A percentile compares a stretch with the other conserved stretches of the same genome.
Conservation (phyloP, 2,113 vertebrate genomes). For the Amia ocellicauda region DNA sequence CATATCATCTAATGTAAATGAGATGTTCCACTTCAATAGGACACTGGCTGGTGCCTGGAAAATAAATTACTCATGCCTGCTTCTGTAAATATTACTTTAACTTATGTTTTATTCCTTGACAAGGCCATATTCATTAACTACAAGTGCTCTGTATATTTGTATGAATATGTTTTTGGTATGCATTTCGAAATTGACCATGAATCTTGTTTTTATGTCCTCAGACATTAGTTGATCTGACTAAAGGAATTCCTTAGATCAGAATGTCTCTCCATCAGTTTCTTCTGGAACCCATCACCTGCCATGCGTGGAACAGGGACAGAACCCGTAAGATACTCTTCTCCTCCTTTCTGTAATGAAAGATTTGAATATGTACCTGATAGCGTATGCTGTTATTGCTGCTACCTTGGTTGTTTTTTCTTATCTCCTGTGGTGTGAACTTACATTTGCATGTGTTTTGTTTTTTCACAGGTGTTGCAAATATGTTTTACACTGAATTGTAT, state of each 20-base stretch:
- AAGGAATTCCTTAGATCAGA: slow-evolving; percentile 53
- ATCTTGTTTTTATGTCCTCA: background rate
- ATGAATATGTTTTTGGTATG: too few species aligned
- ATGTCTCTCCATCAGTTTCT: slow-evolving; percentile 99
- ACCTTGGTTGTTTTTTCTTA: background rate
- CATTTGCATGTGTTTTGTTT: background rate
- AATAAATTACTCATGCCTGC: too few species aligned
- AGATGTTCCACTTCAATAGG: too few species aligned
- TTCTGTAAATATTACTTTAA: too few species aligned
- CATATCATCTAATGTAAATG: too few species aligned
- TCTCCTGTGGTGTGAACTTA: too few species aligned
- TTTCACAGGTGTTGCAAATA: too few species aligned
- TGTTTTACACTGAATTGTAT: too few species aligned
- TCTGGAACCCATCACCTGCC: slow-evolving; percentile 96
- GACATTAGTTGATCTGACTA: background rate
- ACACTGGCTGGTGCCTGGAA: too few species aligned
- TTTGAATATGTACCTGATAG: background rate
- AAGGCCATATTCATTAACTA: too few species aligned
- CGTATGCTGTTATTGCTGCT: background rate
- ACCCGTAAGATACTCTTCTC: slow-evolving; percentile 74
- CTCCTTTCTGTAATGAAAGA: background rate
- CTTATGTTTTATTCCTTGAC: too few species aligned
- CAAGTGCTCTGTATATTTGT: too few species aligned
- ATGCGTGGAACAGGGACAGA: slow-evolving; percentile 96
- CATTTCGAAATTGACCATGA: background rate